Base-by-base conservation (phyloP, 2,797 vertebrate genomes). In the Melanotaenia maccullochi region DNA sequence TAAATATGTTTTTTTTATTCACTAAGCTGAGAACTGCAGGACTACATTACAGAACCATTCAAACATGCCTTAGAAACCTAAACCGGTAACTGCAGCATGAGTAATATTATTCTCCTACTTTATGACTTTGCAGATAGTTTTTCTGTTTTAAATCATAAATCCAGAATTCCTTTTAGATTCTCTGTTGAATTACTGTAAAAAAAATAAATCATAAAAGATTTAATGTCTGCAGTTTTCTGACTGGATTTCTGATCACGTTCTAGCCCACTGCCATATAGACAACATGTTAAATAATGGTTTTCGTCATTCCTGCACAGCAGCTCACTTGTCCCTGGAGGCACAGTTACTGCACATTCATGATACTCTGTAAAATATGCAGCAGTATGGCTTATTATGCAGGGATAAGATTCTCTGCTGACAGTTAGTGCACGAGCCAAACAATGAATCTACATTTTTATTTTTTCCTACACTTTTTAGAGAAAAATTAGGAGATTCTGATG, bases 301-400 rank as follows among this genome's bases (percentile, higher is more conserved):
- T 35, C 38, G 76, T 60, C 51, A 69, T 81, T 82, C 88, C 66
- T 18, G 60, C 70, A 64, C 79, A 66, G 42, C 13, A 28, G 14
- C 57, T 76, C 64, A n/a, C 49, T 73, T 71, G 44, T 77, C 79
- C 74, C 82, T 24, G 9, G 62, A 70, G 84, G 60, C 68, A 33
- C 22, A 35, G 67, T 49, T 52, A 13, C 59, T 24, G 42, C 56
- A 35, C 22, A 32, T 57, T 52, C 52, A 14, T 62, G 33, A 79
- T 49, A 71, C 73, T 65, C 32, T 49, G 32, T 54, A 66, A 78
- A 76, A 76, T 79, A 75, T 82, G 64, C 61, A 4, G 32, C 68
- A 42, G 42, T 61, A 49, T 44, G 60, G 52, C 83, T 76, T 79
- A 75, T 83, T 85, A 78, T 80, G 73, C 80, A 75, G 65, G 66